phyloP scores from a whole-genome alignment of 2,888 invertebrate genomes.

The Ormyrus thymus region DNA sequence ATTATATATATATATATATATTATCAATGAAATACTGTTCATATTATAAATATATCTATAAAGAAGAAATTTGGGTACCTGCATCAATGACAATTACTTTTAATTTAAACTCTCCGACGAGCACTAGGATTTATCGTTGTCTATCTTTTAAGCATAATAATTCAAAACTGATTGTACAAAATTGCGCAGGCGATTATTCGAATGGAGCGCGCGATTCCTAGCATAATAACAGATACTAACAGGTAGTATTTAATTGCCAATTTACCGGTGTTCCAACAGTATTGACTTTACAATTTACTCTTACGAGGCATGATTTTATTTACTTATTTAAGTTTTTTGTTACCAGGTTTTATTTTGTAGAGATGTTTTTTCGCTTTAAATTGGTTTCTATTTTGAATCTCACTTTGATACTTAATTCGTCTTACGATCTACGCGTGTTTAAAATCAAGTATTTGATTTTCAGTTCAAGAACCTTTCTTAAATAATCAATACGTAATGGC shows the following conservation, averaged over 20 bases:
- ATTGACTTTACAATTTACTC: slow-evolving; percentile 50
- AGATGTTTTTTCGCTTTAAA: slow-evolving; percentile 13
- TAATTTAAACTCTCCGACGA: slow-evolving; percentile 40
- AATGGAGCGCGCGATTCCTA: slow-evolving; percentile 29
- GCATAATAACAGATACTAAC: slow-evolving; percentile 40
- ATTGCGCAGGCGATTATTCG: slow-evolving; percentile 26
- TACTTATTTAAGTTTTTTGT: slow-evolving; percentile 44
- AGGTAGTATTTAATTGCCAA: slow-evolving; percentile 53
- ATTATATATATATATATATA: neutral
- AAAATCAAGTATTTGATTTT: slow-evolving; percentile 8
- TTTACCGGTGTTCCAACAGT: slow-evolving; percentile 56
- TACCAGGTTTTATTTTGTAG: slow-evolving; percentile 42
- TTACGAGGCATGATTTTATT: slow-evolving; percentile 33
- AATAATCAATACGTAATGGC: slow-evolving; percentile 32
- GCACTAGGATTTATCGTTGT: slow-evolving; percentile 15
- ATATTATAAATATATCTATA: slow-evolving; percentile 46
- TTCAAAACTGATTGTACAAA: slow-evolving; percentile 49
- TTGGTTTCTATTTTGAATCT: slow-evolving; percentile 19
- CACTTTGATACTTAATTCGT: slow-evolving; percentile 44
- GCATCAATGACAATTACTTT: slow-evolving; percentile 52
- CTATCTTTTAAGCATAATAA: slow-evolving; percentile 35
- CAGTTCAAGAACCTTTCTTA: slow-evolving; percentile 2
- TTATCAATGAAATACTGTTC: slow-evolving; percentile 45
- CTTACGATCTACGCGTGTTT: neutral
- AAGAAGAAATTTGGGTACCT: slow-evolving; percentile 51